These are phyloP conservation scores for Sabatieria punctata DNA, from an alignment of 2,888 invertebrate species.

Conservation along the genomic window DNA sequence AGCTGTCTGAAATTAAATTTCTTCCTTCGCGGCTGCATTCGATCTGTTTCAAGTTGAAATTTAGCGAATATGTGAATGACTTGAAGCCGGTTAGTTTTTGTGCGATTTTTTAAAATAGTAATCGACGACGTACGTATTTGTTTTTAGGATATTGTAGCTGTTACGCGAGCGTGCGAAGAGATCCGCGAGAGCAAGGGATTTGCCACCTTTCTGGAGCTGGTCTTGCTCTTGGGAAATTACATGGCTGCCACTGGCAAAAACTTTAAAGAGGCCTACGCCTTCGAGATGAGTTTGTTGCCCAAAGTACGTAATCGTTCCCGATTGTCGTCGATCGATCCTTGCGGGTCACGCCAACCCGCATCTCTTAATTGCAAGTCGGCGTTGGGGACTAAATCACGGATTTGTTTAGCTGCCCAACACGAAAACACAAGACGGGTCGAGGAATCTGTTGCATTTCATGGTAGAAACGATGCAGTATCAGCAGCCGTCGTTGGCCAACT, in stretches of 20 bases:
- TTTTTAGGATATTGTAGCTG: conserved; percentile 66
- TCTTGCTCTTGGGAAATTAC: conserved; percentile 78
- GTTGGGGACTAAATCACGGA: too few relatives aligned
- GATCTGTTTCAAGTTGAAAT: conserved; percentile 69
- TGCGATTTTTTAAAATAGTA: too few relatives aligned
- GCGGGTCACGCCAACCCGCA: too few relatives aligned
- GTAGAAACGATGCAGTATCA: conserved; percentile 70
- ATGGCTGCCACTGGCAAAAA: conserved; percentile 79
- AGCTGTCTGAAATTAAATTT: conserved; percentile 71
- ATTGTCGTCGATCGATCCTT: neutral
- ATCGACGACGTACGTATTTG: too few relatives aligned
- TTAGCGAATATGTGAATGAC: conserved; percentile 65
- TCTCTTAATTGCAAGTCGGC: too few relatives aligned
- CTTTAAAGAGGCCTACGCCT: conserved; percentile 61
- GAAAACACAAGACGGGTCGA: conserved; percentile 78
- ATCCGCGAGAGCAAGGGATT: conserved; percentile 55
- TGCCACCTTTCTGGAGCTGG: conserved; percentile 66
- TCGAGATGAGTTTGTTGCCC: conserved; percentile 84
- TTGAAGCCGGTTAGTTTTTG: conserved; percentile 59
- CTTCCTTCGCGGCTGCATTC: conserved; percentile 68
- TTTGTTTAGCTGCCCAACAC: conserved; percentile 38
- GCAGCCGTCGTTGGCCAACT: conserved; percentile 63
- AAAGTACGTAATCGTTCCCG: conserved; percentile 46
- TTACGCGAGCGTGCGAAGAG: conserved; percentile 62
- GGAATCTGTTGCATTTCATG: conserved; percentile 76